Conservation (phyloP, 2,888 invertebrate species). For the Omphaloscelis lunosa region DNA sequence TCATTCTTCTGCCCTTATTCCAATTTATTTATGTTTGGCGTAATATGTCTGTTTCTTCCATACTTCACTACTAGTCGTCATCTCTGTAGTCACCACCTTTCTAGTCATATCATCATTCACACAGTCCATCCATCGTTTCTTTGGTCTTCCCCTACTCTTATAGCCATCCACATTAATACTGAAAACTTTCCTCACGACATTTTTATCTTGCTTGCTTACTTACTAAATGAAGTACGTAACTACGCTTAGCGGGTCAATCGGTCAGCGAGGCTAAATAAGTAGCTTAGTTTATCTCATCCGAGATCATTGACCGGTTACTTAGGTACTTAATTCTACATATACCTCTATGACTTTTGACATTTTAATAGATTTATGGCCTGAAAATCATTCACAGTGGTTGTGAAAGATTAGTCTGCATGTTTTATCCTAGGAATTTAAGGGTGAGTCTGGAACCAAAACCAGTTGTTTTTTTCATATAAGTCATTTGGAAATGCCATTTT, state of each 20-base stretch:
- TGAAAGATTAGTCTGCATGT: too few species aligned
- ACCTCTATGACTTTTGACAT: too few species aligned
- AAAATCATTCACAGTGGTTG: too few species aligned
- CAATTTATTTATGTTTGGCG: background rate
- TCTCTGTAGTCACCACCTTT: background rate
- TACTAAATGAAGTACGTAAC: background rate
- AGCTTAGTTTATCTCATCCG: background rate
- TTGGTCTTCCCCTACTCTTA: background rate
- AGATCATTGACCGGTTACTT: background rate
- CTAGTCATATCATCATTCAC: background rate
- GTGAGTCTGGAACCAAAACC: too few species aligned
- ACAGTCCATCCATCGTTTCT: background rate
- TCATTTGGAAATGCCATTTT: background rate
- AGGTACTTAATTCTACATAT: too few species aligned
- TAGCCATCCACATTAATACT: background rate
- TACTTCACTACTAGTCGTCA: background rate
- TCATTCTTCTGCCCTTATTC: background rate
- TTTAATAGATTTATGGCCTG: too few species aligned
- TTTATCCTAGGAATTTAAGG: too few species aligned
- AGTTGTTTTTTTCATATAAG: too few species aligned
- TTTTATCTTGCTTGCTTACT: background rate
- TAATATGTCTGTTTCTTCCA: background rate
- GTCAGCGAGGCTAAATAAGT: background rate
- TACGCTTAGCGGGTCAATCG: slow-evolving; percentile 16
- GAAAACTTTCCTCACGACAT: background rate